Evolutionary conservation across 1,140 invertebrate species (phyloP).

Genomic region (Harlomillsia oculata): DNA sequence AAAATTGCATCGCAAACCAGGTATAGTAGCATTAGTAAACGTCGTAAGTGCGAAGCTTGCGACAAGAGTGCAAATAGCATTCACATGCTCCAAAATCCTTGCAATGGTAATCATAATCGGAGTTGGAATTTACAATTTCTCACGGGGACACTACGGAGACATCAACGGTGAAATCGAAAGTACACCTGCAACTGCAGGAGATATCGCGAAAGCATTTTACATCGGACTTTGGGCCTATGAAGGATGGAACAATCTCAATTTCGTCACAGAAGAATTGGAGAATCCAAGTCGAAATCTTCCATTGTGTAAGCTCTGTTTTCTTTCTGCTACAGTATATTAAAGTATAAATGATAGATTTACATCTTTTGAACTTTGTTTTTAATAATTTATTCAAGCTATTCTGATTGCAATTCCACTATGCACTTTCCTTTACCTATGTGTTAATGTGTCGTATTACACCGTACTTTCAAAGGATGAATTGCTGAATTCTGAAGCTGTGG

Average conservation of each 20-base stretch:
- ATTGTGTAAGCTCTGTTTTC: not conserved
- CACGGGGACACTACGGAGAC: conserved; percentile 49
- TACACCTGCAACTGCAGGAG: conserved; percentile 43
- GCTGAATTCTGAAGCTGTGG: conserved; percentile 68
- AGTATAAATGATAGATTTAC: not conserved
- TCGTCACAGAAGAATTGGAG: conserved; percentile 34
- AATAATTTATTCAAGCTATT: conserved; percentile 56
- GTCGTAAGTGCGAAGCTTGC: conserved; percentile 77
- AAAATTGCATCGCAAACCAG: no score
- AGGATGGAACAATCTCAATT: conserved; percentile 55
- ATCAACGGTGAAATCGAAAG: conserved; percentile 33
- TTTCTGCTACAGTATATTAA: not conserved
- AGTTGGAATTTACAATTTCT: conserved; percentile 71
- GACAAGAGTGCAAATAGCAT: conserved; percentile 78
- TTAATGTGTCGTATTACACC: conserved; percentile 88
- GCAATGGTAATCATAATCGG: conserved; percentile 68
- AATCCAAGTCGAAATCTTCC: conserved; percentile 48
- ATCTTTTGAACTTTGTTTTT: not conserved
- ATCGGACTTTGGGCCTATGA: conserved; percentile 79
- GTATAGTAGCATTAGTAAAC: conserved; percentile 83
- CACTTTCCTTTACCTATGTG: conserved; percentile 74
- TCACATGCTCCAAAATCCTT: conserved; percentile 73
- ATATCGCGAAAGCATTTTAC: conserved; percentile 82
- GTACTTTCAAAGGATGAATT: conserved; percentile 71
- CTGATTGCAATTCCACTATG: conserved; percentile 81